Base-by-base conservation (phyloP, 1,140 invertebrate species). In the Papilio machaon region DNA sequence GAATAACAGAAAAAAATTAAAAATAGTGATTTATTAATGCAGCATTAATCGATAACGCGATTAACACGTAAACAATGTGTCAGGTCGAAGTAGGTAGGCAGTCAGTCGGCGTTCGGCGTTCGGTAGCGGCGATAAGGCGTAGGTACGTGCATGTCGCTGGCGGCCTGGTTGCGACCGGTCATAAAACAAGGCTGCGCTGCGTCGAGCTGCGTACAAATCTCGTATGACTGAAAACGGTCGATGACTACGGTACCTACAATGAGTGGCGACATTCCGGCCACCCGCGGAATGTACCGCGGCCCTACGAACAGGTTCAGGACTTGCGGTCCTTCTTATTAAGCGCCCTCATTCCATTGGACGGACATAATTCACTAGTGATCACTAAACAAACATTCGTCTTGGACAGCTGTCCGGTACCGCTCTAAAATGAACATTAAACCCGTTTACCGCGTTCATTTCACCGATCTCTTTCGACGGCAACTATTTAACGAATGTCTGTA, bases 281-380 rank as follows among this genome's bases (percentile, higher is more conserved):
- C 90, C 86, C 86, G 84, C 87, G 91, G 92, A 92, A 93, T 92
- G 90, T 87, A 88, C 88, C 87, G 87, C 88, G 88, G 89, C 90
- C 91, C 90, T 93, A 88, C 88, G 89, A 92, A 93, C 91, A 91
- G 90, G 91, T 92, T 92, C 89, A 90, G 90, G 87, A 85, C 89
- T 87, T 80, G 83, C 84, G 84, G 90, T 93, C 88, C 90, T 92
- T 88, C 88, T 85, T 85, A 82, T 85, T 87, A 81, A 82, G 85
- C 89, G 89, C 85, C 89, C 88, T 88, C 86, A 88, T 90, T 91
- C 87, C 81, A 85, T 79, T 60, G 58, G 38, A 79, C 77, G 60
- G 85, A 82, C 83, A 88, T 86, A 86, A 88, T 88, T 88, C 86
- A 86, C 87, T 81, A 87, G 85, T 75, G 67, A 84, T 80, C 84